Base-by-base conservation (phyloP, 2,113 vertebrate species). In the Anolis carolinensis region DNA sequence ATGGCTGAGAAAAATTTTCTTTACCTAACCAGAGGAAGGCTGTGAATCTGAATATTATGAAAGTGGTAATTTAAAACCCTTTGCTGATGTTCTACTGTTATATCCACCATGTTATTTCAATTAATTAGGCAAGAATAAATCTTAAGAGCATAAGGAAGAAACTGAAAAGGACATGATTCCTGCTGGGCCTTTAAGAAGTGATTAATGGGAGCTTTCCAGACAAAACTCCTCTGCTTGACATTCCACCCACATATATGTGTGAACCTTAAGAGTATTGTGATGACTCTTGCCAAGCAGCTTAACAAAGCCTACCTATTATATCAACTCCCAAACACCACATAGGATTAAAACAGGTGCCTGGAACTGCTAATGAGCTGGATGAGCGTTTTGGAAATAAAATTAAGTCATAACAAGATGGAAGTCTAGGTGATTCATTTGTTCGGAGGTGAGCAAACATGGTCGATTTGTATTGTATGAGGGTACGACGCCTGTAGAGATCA, bases 211-310 rank as follows among this genome's bases (percentile, higher is more conserved):
- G 50, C 34, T 55, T 52, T 74, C 34, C 52, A 62, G 70, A 59
- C 52, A 83, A n/a, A 83, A 34, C 70, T 73, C 70, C 72, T 52
- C 82, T 62, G 36, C 16, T 74, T 83, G 82, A 83, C 82, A 83
- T 83, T 39, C 82, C 82, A 83, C 70, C 82, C 82, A 83, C 82
- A 83, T 83, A n/a, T 27, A 30, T 82, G 50, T 83, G 73, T 83
- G 70, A 62, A 59, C 71, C 74, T 73, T 30, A 73, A 59, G 34
- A 62, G 52, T 30, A 72, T 73, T 62, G 70, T 83, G 34, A 71
- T 83, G 32, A 73, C 13, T 39, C 70, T 39, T 83, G 82, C 82
- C 82, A 83, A 83, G 82, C 52, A n/a, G 70, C 50, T 74, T 83
- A 52, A 30, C 25, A 74, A 30, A 50, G 81, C 67, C 71, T 82